Percentiles rank a stretch among this genome's conserved stretches.
phyloP scores from a whole-genome alignment of 2,113 vertebrate genomes.

The Trochalopteron elliotii region DNA sequence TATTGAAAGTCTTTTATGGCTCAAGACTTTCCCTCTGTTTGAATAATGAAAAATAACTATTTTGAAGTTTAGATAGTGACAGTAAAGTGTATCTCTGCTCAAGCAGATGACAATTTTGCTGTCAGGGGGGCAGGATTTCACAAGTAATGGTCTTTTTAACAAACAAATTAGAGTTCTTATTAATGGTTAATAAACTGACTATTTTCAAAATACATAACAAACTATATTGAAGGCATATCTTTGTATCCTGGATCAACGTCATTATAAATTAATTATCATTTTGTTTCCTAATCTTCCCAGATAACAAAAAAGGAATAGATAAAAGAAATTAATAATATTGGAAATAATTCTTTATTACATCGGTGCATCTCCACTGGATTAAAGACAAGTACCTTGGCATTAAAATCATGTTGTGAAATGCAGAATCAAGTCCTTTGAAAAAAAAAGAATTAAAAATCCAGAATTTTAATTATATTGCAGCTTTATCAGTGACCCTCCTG shows the following conservation, averaged over 20 bases:
- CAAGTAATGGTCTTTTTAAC: not conserved
- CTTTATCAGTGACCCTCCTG: not conserved
- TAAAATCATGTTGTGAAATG: slow-evolving; percentile 5
- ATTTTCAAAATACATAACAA: slow-evolving; percentile 37
- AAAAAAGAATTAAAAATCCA: not conserved
- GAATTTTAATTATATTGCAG: slow-evolving; percentile 36
- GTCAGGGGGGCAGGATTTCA: slow-evolving; percentile 2
- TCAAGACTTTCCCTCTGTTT: not conserved
- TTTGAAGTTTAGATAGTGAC: not conserved
- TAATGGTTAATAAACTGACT: slow-evolving; percentile 3
- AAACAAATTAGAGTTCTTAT: not conserved
- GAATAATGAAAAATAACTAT: not conserved
- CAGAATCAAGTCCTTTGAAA: not conserved
- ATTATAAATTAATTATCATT: slow-evolving; percentile 58
- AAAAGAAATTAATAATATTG: slow-evolving; percentile 52
- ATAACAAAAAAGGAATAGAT: slow-evolving; percentile 24
- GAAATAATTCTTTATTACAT: slow-evolving; percentile 17
- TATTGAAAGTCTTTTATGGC: not conserved
- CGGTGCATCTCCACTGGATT: not conserved
- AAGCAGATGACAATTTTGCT: not conserved
- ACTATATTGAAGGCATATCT: not conserved
- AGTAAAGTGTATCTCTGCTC: not conserved
- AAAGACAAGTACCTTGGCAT: slow-evolving; percentile 25
- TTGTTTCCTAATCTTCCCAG: slow-evolving; percentile 50
- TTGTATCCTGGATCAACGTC: not conserved